Evolutionary conservation across 2,888 invertebrate genomes (phyloP), one percentile per base, ranked within the genome.

Genomic region (Andrena trimmerana): DNA sequence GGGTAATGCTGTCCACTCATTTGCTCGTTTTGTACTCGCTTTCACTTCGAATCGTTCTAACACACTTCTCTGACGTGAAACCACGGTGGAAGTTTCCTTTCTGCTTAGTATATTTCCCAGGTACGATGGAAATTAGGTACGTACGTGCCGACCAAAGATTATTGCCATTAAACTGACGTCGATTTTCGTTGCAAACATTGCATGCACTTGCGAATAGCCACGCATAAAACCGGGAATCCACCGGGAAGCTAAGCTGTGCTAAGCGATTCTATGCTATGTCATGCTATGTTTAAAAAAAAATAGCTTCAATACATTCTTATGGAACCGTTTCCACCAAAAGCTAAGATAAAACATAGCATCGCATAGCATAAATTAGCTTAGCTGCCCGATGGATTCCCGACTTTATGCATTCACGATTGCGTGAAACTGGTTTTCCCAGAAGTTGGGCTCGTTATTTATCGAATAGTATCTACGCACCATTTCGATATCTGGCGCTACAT

Each of bases 401-500:
- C 0, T 0, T 20, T 20, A 20, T 33, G 27, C 20, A 50, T 48
- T 52, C 6, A n/a, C 7, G 54, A 62, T 72, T 54, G 65, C 48
- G n/a, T 8, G 27, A 62, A 84, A 75, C 87, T 68, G 75, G 78
- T 87, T 86, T 78, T 59, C 59, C 42, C 48, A 52, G 52, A 60
- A 52, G 20, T 52, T 69, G 16, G 33, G 31, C 60, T 52, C 31
- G 13, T 20, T 24, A 67, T 31, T 62, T 16, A 57, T 13, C 36
- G 16, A 36, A 4, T 8, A 5, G 29, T 8, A 24, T 31, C 5
- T 42, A 42, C 13, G 27, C 10, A 52, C 33, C 31, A 70, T 60
- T 63, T 63, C 7, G 29, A 24, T n/a, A 16, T 3, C 48, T 48
- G n/a, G 31, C 13, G 29, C 8, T 42, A 62, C 20, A 54, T 68